Evolutionary conservation across 2,888 invertebrate genomes (phyloP), one percentile per base, ranked within the genome.

Genomic region (Ectropis crepuscularia): DNA sequence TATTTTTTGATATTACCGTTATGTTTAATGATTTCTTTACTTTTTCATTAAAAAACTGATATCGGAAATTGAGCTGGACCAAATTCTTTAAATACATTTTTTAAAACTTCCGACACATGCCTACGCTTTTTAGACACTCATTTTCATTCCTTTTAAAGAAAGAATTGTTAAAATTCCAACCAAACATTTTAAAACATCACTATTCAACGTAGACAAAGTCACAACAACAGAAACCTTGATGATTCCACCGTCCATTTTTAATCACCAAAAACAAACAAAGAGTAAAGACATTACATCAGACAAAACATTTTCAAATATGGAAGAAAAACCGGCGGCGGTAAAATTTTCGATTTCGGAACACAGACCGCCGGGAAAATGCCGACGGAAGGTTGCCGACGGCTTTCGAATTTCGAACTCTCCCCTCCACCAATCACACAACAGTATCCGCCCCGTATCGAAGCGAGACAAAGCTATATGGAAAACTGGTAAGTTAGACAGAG

Each of bases 291-390:
- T 51, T 37, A 39, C 57, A 57, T 53, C 43, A 8, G 9, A 57
- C 45, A 50, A 53, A 64, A 69, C 58, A 72, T 67, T 73, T 67
- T 66, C 65, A 60, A 54, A 53, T 6, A n/a, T 7, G 48, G 48
- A 50, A 54, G 10, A 46, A 67, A 65, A 61, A 57, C 41, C 71
- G 68, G 51, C 69, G 73, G 66, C 61, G 66, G 73, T 69, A 61
- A 72, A 77, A 79, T 82, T 82, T 89, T 88, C 81, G 78, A 85
- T 81, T 86, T 87, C 85, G 76, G 77, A 87, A 86, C 80, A 77
- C 80, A 78, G 69, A 72, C 85, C 92, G 92, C 83, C 92, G 92
- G 92, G 87, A 90, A 91, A 91, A 86, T 84, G 90, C 92, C 92
- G 92, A 80, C 92, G 92, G 92, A 74, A 75, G 79, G 79, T 73